Evolutionary conservation across 2,888 invertebrate genomes (phyloP).

Genomic region (Tachina lurida): DNA sequence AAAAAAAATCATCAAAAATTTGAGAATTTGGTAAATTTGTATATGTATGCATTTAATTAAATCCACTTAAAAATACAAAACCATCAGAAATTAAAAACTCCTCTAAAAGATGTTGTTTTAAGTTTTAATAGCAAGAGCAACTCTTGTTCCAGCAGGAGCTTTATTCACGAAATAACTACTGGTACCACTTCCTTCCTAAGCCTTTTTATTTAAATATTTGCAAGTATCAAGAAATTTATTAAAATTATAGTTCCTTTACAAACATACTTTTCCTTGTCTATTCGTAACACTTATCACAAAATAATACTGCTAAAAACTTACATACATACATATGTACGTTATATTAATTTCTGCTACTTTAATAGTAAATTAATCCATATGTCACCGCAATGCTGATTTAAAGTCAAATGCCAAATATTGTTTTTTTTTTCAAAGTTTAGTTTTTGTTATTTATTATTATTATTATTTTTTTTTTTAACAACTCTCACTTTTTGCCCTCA

Average conservation of each 20-base stretch:
- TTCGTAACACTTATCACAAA: not conserved
- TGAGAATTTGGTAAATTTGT: too few species aligned
- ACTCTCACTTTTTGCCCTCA: slow-evolving; percentile 48
- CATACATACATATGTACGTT: not conserved
- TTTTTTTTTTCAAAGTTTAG: not conserved
- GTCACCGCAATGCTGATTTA: not conserved
- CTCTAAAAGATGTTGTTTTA: too few species aligned
- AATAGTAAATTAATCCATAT: not conserved
- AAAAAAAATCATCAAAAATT: too few species aligned
- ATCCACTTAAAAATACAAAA: too few species aligned
- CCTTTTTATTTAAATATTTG: too few species aligned
- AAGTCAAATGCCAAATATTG: not conserved
- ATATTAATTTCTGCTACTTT: not conserved
- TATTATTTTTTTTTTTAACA: slow-evolving; percentile 20
- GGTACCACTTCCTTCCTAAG: too few species aligned
- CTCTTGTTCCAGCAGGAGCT: too few species aligned
- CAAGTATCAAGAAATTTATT: too few species aligned
- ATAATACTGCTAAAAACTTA: not conserved
- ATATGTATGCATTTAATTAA: too few species aligned
- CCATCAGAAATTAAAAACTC: too few species aligned
- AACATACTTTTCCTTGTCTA: not conserved
- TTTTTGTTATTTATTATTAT: slow-evolving; percentile 5
- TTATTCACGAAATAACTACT: too few species aligned
- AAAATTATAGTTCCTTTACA: not conserved
- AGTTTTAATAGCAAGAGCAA: too few species aligned